phyloP scores from a whole-genome alignment of 2,113 vertebrate genomes.

The Atlantisia rogersi region DNA sequence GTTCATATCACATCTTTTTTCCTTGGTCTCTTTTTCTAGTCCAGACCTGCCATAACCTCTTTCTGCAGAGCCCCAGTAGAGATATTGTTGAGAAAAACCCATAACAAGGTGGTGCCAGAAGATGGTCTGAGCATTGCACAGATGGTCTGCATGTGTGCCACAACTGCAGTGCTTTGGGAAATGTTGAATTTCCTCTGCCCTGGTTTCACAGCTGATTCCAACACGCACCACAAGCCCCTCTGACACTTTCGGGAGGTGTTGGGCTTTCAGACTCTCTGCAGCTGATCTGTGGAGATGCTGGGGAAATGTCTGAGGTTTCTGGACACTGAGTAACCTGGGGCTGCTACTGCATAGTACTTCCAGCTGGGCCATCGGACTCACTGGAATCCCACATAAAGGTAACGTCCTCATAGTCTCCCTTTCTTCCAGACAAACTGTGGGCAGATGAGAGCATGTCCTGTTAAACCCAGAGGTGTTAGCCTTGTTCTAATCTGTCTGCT shows the following conservation, averaged over 20 bases:
- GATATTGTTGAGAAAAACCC: not conserved
- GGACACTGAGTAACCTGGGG: not conserved
- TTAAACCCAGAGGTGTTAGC: not conserved
- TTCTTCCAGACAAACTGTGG: conserved; percentile 34
- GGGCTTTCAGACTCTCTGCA: not conserved
- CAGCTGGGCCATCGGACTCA: not conserved
- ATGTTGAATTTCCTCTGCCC: not conserved
- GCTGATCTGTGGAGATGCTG: not conserved
- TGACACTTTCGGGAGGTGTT: not conserved
- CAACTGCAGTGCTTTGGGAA: not conserved
- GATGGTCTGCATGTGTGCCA: not conserved
- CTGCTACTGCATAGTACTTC: not conserved
- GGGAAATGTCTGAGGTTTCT: not conserved
- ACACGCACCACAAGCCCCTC: not conserved
- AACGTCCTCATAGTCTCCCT: not conserved
- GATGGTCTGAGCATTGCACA: not conserved
- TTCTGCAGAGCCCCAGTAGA: not conserved
- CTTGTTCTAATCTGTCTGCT: conserved; percentile 17
- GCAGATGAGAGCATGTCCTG: conserved; percentile 8
- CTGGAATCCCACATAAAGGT: conserved; percentile 7
- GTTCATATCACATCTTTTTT: not conserved
- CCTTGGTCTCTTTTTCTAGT: not conserved
- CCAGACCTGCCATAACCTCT: not conserved
- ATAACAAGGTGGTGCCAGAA: not conserved
- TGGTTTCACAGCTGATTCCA: conserved; percentile 18